These are phyloP conservation scores for Eurystomus gularis DNA, from an alignment of 2,113 vertebrate species.

Conservation along the genomic window DNA sequence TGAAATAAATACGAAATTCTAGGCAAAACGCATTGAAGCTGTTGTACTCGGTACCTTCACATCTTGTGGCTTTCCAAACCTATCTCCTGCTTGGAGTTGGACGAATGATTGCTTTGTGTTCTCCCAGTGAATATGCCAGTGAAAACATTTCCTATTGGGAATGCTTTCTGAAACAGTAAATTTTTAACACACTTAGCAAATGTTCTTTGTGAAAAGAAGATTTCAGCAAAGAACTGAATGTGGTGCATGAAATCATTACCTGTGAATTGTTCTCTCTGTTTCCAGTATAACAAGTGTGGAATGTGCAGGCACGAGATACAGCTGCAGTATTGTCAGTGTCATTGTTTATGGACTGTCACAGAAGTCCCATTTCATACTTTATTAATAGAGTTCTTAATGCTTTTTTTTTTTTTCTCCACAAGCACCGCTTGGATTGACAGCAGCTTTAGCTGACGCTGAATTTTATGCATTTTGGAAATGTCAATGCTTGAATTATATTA, in stretches of 20 bases:
- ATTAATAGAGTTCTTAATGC: slow-evolving; percentile 57
- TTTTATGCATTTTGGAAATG: slow-evolving; percentile 65
- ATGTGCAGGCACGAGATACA: slow-evolving; percentile 30
- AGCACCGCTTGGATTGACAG: slow-evolving; percentile 58
- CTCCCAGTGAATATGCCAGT: neutral
- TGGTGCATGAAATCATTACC: slow-evolving; percentile 32
- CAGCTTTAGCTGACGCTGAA: slow-evolving; percentile 52
- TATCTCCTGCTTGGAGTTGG: neutral
- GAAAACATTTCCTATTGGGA: slow-evolving; percentile 40
- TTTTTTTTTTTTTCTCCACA: slow-evolving; percentile 20
- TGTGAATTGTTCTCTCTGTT: slow-evolving; percentile 34
- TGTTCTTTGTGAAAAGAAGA: slow-evolving; percentile 7
- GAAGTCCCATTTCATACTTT: slow-evolving; percentile 65
- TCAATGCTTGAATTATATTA: slow-evolving; percentile 59
- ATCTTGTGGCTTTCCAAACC: neutral
- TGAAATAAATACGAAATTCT: neutral
- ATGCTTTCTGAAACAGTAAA: slow-evolving; percentile 17
- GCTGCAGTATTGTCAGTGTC: neutral
- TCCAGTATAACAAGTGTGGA: neutral
- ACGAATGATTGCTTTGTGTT: neutral
- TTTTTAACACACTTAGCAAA: slow-evolving; percentile 39
- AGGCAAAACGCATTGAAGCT: neutral
- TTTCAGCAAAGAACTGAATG: slow-evolving; percentile 25
- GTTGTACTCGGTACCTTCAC: neutral
- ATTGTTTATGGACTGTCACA: slow-evolving; percentile 47